Conservation (phyloP, 2,797 vertebrate species). For the Chelon auratus region DNA sequence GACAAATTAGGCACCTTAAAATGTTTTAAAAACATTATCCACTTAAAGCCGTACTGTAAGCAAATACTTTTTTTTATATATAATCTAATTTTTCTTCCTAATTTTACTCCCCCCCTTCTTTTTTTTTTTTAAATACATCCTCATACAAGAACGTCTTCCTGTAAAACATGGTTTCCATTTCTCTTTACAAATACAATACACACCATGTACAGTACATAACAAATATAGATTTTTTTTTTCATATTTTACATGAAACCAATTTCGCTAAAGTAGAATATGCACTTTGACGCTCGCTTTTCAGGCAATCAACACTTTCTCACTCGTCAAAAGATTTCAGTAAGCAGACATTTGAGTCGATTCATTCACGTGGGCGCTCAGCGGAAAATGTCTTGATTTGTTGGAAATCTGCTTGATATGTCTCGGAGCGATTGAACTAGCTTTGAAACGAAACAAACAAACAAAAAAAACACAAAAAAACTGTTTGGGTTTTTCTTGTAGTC, state of each 20-base stretch:
- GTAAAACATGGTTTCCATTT: slow-evolving; percentile 81
- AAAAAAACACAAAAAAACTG: not conserved
- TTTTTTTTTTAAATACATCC: slow-evolving; percentile 72
- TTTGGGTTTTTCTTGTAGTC: not conserved
- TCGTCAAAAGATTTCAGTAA: slow-evolving; percentile 58
- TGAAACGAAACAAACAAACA: not conserved
- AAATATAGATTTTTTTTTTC: slow-evolving; percentile 80
- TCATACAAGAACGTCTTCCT: slow-evolving; percentile 74
- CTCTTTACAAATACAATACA: slow-evolving; percentile 86
- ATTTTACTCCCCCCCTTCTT: slow-evolving; percentile 37
- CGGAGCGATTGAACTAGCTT: slow-evolving; percentile 42
- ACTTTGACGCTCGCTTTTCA: slow-evolving; percentile 66
- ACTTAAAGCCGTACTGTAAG: slow-evolving; percentile 84
- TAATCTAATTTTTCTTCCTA: slow-evolving; percentile 79
- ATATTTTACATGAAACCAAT: slow-evolving; percentile 79
- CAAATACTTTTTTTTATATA: slow-evolving; percentile 81
- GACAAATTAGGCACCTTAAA: slow-evolving; percentile 85
- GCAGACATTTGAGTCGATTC: slow-evolving; percentile 58
- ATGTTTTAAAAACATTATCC: slow-evolving; percentile 83
- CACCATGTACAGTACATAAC: slow-evolving; percentile 85
- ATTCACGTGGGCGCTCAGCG: slow-evolving; percentile 54
- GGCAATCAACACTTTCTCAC: slow-evolving; percentile 67
- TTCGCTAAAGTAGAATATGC: slow-evolving; percentile 73
- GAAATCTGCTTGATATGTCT: slow-evolving; percentile 51
- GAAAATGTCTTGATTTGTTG: slow-evolving; percentile 58